Base-by-base conservation (phyloP, 2,888 invertebrate genomes). In the Drosophila algonquin region DNA sequence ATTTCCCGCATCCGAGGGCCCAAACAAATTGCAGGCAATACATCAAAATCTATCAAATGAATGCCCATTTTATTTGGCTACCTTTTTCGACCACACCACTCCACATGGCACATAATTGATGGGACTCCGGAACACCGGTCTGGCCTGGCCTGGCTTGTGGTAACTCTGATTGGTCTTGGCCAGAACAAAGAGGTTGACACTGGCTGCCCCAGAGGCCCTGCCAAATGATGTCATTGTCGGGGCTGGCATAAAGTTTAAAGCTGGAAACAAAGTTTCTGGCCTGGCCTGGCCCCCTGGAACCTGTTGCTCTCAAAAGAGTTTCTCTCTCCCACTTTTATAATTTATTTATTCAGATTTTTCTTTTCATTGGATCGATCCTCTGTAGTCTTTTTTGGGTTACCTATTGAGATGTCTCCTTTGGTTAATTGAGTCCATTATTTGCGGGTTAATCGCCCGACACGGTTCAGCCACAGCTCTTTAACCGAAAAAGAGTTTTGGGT, bases 401-500 rank as follows among this genome's bases (percentile, higher is more conserved):
- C 83, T 60, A 83, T 83, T 83, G 83, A 83, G 85, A 68, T 87
- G 89, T 83, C 83, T 87, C 79, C 85, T 87, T 83, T 83, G 84
- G 71, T 83, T 83, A 83, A 83, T 83, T 83, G 89, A 74, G 71
- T 79, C 81, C 68, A 89, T 83, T 83, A 88, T 83, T 81, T 76
- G 76, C 24, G 63, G 70, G 71, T 87, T 86, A 83, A 88, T 87
- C 89, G 84, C 50, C 54, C 54, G 72, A 83, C 87, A 83, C 78
- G 81, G 81, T 69, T 55, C 69, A 47, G 21, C 21, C 21, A 21
- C 21, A 21, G 21, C 27, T 60, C 27, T 60, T 65, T 57, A n/a
- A 47, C 54, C 56, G 48, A 21, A 47, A 55, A 62, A 55, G 18
- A 32, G 21, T 71, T 60, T 63, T 21, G 21, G 21, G 21, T 3